Base-by-base conservation (phyloP, 2,797 vertebrate genomes). In the Acanthurus tractus region DNA sequence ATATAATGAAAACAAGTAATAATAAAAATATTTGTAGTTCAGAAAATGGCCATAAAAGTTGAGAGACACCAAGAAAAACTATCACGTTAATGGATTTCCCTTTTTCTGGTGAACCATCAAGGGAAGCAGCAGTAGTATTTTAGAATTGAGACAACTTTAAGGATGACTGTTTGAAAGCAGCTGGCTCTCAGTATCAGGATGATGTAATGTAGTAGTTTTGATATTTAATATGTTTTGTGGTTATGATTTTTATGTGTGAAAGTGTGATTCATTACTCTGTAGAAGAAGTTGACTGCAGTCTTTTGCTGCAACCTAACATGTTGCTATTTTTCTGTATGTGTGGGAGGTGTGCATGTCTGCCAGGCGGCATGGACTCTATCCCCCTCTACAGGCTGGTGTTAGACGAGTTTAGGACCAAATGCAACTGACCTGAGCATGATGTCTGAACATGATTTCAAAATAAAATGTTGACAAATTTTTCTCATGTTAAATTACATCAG, bases 371-470 rank as follows among this genome's bases (percentile, higher is more conserved):
- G 53, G 64, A 29, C 36, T 76, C 12, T 46, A 13, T 12, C 55
- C 58, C 72, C 81, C 63, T 54, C 81, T 72, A 46, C 63, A 72
- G 76, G 58, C 53, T 45, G 36, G 12, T 45, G 53, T 49, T n/a
- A 45, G 6, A 22, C 10, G 13, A 36, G 17, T 23, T 54, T 11
- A n/a, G 11, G 23, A 58, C 18, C 45, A 40, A 18, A 12, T 56
- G 14, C 2, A 38, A 9, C 13, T 22, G 36, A 63, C 10, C 34
- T 34, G 15, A 56, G 1, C 22, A 15, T 8, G 13, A 12, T 29
- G 0, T 42, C 20, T 13, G 13, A 48, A 29, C n/a, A 6, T n/a
- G 18, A n/a, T 6, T 17, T 9, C 29, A n/a, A 11, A 40, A 34
- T 34, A 34, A 34, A 34, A 34, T 34, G 29, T 34, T 34, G 29